Conservation (phyloP, 2,113 vertebrate genomes). For the Callaeas wilsoni region DNA sequence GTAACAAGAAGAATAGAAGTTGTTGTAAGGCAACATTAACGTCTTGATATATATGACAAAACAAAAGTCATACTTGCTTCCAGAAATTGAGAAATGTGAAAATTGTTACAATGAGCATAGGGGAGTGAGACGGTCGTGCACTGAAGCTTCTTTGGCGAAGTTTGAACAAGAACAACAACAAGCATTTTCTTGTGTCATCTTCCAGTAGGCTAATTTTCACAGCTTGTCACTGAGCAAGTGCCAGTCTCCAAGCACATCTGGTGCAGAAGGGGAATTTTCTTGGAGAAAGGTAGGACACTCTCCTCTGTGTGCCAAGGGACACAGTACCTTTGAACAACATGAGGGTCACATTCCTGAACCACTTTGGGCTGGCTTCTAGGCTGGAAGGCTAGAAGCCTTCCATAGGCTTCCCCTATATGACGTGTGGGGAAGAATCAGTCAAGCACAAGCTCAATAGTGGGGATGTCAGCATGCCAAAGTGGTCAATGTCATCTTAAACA, state of each 20-base stretch:
- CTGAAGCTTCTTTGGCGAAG: not conserved
- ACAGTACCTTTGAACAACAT: not conserved
- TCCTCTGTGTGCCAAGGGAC: not conserved
- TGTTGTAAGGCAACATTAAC: not conserved
- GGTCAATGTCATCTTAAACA: not conserved
- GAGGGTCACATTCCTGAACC: not conserved
- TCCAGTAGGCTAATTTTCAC: not conserved
- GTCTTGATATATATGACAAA: not conserved
- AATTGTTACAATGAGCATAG: not conserved
- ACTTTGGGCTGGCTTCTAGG: not conserved
- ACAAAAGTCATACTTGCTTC: not conserved
- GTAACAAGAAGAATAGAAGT: not conserved
- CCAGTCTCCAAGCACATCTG: not conserved
- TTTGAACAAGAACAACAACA: not conserved
- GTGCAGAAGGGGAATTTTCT: not conserved
- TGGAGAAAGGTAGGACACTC: not conserved
- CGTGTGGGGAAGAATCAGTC: not conserved
- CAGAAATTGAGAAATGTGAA: not conserved
- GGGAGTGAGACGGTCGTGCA: not conserved
- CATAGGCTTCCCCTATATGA: too few relatives aligned
- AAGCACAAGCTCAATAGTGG: not conserved
- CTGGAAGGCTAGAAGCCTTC: too few relatives aligned
- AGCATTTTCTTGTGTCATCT: not conserved
- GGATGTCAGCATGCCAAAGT: not conserved
- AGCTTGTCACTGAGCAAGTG: not conserved